A percentile compares a stretch with the other conserved stretches of the same genome.
These are phyloP conservation scores for Amphiprion clarkii DNA, from an alignment of 2,797 vertebrate genomes.

Conservation along the genomic window DNA sequence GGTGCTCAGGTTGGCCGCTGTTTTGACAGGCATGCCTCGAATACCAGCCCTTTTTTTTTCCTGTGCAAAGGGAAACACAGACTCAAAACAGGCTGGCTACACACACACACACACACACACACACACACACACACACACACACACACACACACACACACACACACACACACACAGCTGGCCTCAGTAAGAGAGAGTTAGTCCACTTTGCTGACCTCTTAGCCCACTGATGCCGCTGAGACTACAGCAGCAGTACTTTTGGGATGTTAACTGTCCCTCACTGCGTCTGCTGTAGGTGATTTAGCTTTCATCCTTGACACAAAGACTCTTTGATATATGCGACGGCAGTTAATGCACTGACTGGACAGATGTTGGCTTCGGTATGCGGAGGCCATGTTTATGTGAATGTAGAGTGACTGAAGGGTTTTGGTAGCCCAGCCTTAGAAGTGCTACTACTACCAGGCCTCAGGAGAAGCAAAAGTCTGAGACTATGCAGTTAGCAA, in stretches of 20 bases:
- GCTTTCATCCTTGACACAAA: no score
- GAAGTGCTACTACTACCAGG: no score
- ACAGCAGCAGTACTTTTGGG: background rate
- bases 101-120: slow-evolving; percentile 18
- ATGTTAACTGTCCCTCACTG: background rate
- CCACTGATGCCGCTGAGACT: background rate
- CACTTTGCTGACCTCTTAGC: slow-evolving; percentile 21
- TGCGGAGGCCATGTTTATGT: no score
- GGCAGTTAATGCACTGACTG: no score
- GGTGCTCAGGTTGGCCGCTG: slow-evolving; percentile 70
- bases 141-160: slow-evolving; percentile 18
- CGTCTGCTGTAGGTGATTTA: no score
- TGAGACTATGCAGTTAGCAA: no score
- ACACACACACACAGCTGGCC: slow-evolving; percentile 20
- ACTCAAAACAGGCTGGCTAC: slow-evolving; percentile 57
- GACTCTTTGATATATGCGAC: no score
- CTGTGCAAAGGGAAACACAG: slow-evolving; percentile 47
- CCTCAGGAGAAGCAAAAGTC: no score
- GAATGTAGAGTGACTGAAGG: no score
- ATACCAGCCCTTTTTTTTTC: slow-evolving; percentile 63
- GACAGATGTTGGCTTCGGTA: no score
- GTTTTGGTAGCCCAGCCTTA: no score
- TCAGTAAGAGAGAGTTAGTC: slow-evolving; percentile 7
- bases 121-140: slow-evolving; percentile 13
- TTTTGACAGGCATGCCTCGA: slow-evolving; percentile 78